Evolutionary conservation across 1,140 invertebrate genomes (phyloP).

Genomic region (Dufourea novaeangliae): DNA sequence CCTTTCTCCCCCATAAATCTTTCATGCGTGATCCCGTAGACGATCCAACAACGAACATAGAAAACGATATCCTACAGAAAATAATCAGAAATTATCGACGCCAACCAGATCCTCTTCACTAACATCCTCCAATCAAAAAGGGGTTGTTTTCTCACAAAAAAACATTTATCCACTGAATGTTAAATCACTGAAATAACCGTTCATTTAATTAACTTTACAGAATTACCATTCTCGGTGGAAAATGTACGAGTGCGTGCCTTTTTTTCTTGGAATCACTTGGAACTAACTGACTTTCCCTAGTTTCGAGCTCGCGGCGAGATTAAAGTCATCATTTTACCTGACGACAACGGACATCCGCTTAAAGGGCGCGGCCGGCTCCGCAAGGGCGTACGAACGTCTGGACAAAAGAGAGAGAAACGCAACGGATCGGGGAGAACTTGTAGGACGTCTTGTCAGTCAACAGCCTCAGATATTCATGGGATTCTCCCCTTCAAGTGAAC

Average conservation of each 20-base stretch:
- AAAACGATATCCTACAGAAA: no score
- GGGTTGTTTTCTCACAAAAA: no score
- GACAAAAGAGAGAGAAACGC: background rate
- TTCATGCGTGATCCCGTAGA: no score
- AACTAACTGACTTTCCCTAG: background rate
- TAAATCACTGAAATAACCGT: no score
- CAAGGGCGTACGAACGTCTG: background rate
- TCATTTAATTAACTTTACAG: no score
- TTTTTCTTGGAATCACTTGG: background rate
- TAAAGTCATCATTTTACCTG: no score
- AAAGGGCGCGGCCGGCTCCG: background rate
- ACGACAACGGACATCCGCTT: conserved; percentile 1
- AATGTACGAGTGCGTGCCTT: no score
- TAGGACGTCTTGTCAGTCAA: conserved; percentile 44
- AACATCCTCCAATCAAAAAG: no score
- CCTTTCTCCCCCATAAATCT: background rate
- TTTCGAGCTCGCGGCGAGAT: background rate
- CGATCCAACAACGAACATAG: background rate
- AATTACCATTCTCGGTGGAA: no score
- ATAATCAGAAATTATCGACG: background rate
- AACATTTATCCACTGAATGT: no score
- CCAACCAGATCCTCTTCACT: no score
- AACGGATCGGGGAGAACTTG: conserved; percentile 30
- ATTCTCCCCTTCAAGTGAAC: conserved; percentile 33
- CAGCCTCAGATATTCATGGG: conserved; percentile 44